Base-by-base conservation (phyloP, 2,797 vertebrate species). In the Triplophysa bombifrons region DNA sequence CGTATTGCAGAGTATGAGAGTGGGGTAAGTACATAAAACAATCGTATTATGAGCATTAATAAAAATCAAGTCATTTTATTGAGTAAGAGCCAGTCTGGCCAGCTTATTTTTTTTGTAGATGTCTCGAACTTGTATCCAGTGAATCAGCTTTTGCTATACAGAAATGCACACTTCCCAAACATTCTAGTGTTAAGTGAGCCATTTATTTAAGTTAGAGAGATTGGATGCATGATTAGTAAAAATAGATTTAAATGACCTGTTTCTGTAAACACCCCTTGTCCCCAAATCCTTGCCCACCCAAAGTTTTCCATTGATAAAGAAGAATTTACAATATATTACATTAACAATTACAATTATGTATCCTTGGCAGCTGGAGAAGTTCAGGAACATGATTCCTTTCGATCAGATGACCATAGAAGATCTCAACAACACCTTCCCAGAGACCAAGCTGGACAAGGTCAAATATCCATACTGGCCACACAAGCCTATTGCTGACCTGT, bases 401-500 rank as follows among this genome's bases (percentile, higher is more conserved):
- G 94, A 96, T 0, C 93, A 93, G 90, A 96, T 96, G 95, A 95
- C 94, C 0, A 5, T 90, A 1, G 94, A 94, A 11, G 95, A 96
- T 74, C 80, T 94, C 58, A 58, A 88, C 0, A 85, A 94, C 16
- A 86, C 75, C 82, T 96, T 95, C 92, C 96, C 96, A 0, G 97
- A 98, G 88, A 95, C 95, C 74, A 97, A 84, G 81, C 74, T 97
- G 90, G 94, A 97, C 90, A 98, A 92, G 91, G 92, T 89, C 85
- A 98, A 98, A 66, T 48, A 99, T 30, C 95, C 95, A 0, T 97
- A 91, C 85, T 99, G 97, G 97, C 98, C 98, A 27, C 91, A 98
- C 91, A 96, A 91, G 84, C 95, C 96, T 0, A 93, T 96, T 69
- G 80, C 93, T 8, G 96, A 95, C 0, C 84, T 98, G 91, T 98